Evolutionary conservation across 2,888 invertebrate species (phyloP).

Genomic region (Andricus curvator): DNA sequence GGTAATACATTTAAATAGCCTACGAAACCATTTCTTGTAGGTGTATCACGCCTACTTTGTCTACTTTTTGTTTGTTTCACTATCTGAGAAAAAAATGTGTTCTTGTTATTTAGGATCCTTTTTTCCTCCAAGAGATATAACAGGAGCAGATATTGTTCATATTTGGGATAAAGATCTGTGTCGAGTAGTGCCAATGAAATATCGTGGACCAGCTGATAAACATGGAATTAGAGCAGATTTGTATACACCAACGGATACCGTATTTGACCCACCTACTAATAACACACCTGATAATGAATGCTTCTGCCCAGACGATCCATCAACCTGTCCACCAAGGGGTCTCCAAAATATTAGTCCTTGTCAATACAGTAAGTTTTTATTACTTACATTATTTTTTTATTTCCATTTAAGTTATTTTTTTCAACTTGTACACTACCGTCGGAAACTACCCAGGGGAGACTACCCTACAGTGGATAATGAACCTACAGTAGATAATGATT

Average conservation of each 20-base stretch:
- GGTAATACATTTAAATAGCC: too few species aligned
- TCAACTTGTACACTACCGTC: too few species aligned
- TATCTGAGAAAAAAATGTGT: background rate
- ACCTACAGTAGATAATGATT: too few species aligned
- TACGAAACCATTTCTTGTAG: too few species aligned
- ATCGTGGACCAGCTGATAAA: slow-evolving; percentile 85
- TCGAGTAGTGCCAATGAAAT: slow-evolving; percentile 87
- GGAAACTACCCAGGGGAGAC: too few species aligned
- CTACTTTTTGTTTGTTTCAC: too few species aligned
- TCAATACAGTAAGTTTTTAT: slow-evolving; percentile 85
- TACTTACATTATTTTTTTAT: slow-evolving; percentile 2
- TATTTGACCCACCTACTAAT: slow-evolving; percentile 80
- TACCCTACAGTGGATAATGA: too few species aligned
- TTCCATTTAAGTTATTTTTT: background rate
- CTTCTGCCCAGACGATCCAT: slow-evolving; percentile 85
- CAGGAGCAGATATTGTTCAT: slow-evolving; percentile 83
- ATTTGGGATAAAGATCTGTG: slow-evolving; percentile 94
- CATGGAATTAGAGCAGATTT: slow-evolving; percentile 86
- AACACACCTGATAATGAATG: slow-evolving; percentile 85
- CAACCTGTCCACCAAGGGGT: slow-evolving; percentile 86
- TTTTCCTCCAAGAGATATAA: slow-evolving; percentile 86
- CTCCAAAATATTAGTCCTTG: slow-evolving; percentile 93
- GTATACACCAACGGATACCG: slow-evolving; percentile 85
- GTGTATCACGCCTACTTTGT: too few species aligned
- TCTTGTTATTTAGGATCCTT: slow-evolving; percentile 83